Evolutionary conservation across 2,113 vertebrate species (phyloP), one percentile per base, ranked within the genome.

Genomic region (Penelope pileata): DNA sequence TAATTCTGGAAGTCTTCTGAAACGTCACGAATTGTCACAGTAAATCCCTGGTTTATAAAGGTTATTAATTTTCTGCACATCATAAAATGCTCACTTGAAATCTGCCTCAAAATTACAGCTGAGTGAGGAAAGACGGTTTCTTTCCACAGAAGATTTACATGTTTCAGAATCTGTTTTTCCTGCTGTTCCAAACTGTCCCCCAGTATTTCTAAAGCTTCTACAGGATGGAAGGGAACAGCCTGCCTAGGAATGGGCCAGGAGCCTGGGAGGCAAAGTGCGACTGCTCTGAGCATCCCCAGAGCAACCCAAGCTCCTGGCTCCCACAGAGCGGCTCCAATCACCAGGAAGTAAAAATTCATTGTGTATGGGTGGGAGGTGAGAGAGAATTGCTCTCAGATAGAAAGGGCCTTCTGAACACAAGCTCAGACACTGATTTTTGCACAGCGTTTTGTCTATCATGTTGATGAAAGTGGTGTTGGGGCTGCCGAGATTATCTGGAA

Each of bases 211-310:
- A 34, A 66, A 78, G 23, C 38, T 64, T 72, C 43, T 69, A 12
- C 66, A 34, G 45, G 62, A 14, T 76, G 30, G 27, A 91, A 67
- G 8, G 32, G 32, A 66, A 30, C 62, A 64, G n/a, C 12, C 62
- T 40, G 15, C 40, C 27, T 10, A 19, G 32, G 58, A 16, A 7
- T 38, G 4, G 6, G 68, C 9, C 10, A 36, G 29, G 4, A 86
- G 6, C 42, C 32, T 3, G 1, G 19, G 30, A 72, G 34, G 9
- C 34, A 38, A 67, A 48, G 7, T 42, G 19, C 5, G 3, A 3
- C 9, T 77, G 27, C 29, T 34, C 56, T 72, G 29, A 0, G 0
- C 59, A 29, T 40, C 5, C 26, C 48, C 5, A 2, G 12, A 75
- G 29, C 34, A 82, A 19, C 19, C 19, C 60, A 38, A 54, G 53